phyloP scores from a whole-genome alignment of 2,113 vertebrate species.

The Sander lucioperca region DNA sequence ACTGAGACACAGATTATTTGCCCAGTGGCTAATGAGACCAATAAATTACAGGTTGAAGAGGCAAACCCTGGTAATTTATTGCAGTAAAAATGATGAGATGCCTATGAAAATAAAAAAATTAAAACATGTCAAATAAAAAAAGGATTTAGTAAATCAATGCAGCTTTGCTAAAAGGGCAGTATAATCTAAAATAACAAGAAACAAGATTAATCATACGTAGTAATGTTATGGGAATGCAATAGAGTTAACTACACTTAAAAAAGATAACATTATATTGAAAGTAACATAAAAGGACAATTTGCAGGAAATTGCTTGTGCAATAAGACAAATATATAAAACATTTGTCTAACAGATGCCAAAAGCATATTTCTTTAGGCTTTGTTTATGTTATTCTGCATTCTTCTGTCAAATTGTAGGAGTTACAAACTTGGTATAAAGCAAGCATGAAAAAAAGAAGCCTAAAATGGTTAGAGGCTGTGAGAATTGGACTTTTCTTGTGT shows the following conservation, averaged over 20 bases:
- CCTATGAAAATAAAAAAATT: conserved; percentile 83
- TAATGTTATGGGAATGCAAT: conserved; percentile 15
- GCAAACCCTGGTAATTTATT: conserved; percentile 94
- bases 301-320: conserved; percentile 38
- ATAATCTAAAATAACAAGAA: conserved; percentile 47
- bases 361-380: conserved; percentile 10
- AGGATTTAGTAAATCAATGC: conserved; percentile 66
- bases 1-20: conserved; percentile 90
- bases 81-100: conserved; percentile 93
- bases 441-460: background rate
- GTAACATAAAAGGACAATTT: conserved; percentile 32
- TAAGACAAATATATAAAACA: conserved; percentile 10
- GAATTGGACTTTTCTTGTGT: conserved; percentile 5
- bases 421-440: conserved; percentile 20
- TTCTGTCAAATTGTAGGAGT: conserved; percentile 13
- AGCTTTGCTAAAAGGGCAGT: conserved; percentile 92
- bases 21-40: conserved; percentile 93
- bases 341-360: conserved; percentile 11
- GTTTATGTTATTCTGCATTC: conserved; percentile 8
- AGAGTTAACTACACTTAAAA: conserved; percentile 1
- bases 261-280: conserved; percentile 33
- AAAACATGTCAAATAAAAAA: conserved; percentile 51
- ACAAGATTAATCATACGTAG: conserved; percentile 14
- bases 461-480: conserved; percentile 17
- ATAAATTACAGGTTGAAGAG: conserved; percentile 94